phyloP scores from a whole-genome alignment of 2,113 vertebrate genomes.

The Bufo gargarizans region DNA sequence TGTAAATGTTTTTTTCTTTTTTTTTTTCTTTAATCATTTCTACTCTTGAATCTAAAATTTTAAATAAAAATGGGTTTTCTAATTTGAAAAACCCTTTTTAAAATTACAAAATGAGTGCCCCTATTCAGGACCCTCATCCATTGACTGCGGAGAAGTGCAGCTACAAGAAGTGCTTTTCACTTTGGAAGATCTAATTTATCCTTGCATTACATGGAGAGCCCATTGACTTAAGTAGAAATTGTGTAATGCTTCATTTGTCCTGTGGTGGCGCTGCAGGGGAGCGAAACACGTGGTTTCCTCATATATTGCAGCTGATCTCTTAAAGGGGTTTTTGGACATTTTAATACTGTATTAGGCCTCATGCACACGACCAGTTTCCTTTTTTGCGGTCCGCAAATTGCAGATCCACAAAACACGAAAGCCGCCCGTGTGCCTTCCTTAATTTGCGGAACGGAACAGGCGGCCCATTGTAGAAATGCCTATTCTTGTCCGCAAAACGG shows the following conservation, averaged over 20 bases:
- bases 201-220: not conserved
- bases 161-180: not conserved
- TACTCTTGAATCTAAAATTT: not conserved
- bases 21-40: too few relatives aligned
- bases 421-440: too few relatives aligned
- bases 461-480: too few relatives aligned
- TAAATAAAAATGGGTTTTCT: not conserved
- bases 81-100: not conserved
- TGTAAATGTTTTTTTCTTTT: not conserved
- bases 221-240: not conserved
- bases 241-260: not conserved
- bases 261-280: not conserved
- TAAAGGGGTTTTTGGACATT: too few relatives aligned
- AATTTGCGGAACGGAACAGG: too few relatives aligned
- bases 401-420: too few relatives aligned
- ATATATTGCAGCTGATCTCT: too few relatives aligned
- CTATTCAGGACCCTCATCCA: not conserved
- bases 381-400: too few relatives aligned
- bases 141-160: not conserved
- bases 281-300: too few relatives aligned
- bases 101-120: not conserved
- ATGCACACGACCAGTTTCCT: too few relatives aligned
- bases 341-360: too few relatives aligned
- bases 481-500: too few relatives aligned
- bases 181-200: not conserved